phyloP scores from a whole-genome alignment of 2,113 vertebrate genomes.

The Mesoclemmys tuberculata region DNA sequence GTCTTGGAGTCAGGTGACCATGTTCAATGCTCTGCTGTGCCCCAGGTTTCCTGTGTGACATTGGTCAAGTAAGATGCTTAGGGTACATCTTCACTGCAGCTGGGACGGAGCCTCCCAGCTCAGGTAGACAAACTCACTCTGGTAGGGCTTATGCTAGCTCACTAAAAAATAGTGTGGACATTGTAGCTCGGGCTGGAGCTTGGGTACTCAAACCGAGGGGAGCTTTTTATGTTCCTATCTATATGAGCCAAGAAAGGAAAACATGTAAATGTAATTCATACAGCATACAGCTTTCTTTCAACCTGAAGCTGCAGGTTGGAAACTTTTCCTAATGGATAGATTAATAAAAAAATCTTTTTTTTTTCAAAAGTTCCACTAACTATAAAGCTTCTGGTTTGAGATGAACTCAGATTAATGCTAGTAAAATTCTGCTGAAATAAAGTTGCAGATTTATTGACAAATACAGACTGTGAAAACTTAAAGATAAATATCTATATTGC shows the following conservation, averaged over 20 bases:
- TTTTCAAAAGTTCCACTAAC: background rate
- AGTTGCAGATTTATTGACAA: background rate
- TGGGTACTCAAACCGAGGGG: too few relatives aligned
- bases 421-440: background rate
- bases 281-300: background rate
- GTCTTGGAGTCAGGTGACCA: background rate
- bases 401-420: background rate
- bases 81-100: background rate
- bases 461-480: accelerated
- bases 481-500: background rate
- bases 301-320: background rate
- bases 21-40: background rate
- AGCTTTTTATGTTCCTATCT: background rate
- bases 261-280: background rate
- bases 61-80: background rate
- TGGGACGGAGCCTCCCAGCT: background rate
- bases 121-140: background rate
- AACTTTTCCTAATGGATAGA: background rate
- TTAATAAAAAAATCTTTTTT: background rate
- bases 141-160: background rate
- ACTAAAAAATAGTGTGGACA: background rate
- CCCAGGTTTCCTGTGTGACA: background rate
- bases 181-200: too few relatives aligned
- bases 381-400: background rate
- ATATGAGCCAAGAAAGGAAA: background rate